Evolutionary conservation across 2,113 vertebrate genomes (phyloP).

Genomic region (Talpa occidentalis): DNA sequence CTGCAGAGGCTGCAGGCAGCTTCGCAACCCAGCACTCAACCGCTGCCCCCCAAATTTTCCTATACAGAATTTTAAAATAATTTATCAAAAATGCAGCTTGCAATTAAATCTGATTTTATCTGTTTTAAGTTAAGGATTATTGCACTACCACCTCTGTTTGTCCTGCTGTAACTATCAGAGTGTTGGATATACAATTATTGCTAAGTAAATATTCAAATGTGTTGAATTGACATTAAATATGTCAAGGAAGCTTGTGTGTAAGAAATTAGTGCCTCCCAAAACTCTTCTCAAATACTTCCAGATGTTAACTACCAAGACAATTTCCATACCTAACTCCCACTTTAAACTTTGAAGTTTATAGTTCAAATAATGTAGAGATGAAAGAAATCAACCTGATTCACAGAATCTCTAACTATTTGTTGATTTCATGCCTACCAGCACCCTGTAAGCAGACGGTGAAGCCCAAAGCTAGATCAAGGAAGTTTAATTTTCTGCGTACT

Average conservation of each 20-base stretch:
- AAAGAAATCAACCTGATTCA: background rate
- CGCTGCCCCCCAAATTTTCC: background rate
- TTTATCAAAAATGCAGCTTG: background rate
- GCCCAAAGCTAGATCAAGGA: background rate
- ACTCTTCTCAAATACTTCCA: background rate
- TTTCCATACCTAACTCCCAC: background rate
- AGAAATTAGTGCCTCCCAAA: background rate
- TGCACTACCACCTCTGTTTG: background rate
- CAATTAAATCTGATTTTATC: background rate
- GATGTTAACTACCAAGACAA: background rate
- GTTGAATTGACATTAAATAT: background rate
- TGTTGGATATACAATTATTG: background rate
- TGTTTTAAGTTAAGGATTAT: background rate
- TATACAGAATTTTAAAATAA: background rate
- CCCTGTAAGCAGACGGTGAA: background rate
- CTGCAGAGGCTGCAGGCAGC: too few species aligned
- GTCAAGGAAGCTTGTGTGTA: background rate
- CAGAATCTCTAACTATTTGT: background rate
- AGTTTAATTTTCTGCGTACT: background rate
- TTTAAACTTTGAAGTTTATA: background rate
- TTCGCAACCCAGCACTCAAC: too few species aligned
- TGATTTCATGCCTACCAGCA: background rate
- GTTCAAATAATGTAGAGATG: background rate
- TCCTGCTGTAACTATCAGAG: background rate
- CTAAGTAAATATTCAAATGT: conserved; percentile 21